Evolutionary conservation across 1,140 invertebrate genomes (phyloP).

Genomic region (Lucilia cuprina): DNA sequence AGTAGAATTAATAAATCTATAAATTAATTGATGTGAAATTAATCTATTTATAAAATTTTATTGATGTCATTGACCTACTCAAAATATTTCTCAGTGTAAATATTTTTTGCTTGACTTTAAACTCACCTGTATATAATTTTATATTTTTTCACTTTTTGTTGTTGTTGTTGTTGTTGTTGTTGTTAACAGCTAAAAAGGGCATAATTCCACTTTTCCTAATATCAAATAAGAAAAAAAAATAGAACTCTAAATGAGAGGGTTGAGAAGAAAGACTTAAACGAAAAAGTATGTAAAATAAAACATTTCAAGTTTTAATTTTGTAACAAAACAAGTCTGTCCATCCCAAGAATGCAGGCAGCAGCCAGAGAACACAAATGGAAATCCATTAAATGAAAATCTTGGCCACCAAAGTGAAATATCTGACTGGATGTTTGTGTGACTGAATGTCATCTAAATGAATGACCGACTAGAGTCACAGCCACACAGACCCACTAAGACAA

Average conservation of each 20-base stretch:
- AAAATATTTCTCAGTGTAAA: too few relatives aligned
- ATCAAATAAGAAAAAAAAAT: neutral
- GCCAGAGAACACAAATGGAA: neutral
- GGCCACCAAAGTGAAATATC: constrained; percentile 23
- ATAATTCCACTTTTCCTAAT: neutral
- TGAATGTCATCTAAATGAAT: constrained; percentile 22
- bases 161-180: too few relatives aligned
- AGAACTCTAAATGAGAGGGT: neutral
- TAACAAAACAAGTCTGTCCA: constrained; percentile 24
- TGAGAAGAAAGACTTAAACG: neutral
- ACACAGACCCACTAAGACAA: constrained; percentile 29
- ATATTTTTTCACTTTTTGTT: too few relatives aligned
- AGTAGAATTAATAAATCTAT: too few relatives aligned
- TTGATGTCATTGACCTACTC: too few relatives aligned
- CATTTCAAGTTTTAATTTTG: constrained; percentile 27
- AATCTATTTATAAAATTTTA: too few relatives aligned
- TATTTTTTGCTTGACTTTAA: too few relatives aligned
- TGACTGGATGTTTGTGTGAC: neutral
- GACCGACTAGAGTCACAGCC: constrained; percentile 4
- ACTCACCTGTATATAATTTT: too few relatives aligned
- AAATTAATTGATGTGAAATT: too few relatives aligned
- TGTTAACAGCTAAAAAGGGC: neutral
- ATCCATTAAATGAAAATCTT: constrained; percentile 31
- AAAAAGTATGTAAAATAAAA: constrained; percentile 13
- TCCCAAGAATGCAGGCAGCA: neutral